Conservation (phyloP, 1,140 invertebrate species). For the Drepana arcuata region DNA sequence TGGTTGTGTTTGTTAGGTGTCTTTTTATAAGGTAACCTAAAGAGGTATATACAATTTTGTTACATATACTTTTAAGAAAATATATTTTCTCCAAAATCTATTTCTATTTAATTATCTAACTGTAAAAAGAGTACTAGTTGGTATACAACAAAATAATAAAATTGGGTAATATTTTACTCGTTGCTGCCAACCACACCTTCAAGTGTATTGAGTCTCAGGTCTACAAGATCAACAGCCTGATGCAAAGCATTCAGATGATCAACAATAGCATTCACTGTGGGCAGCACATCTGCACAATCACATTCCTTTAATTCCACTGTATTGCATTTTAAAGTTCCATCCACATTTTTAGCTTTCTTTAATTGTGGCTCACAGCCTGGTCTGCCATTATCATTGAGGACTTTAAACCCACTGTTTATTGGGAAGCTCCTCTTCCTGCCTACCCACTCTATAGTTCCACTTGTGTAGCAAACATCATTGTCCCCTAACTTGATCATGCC, state of each 20-base stretch:
- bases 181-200: conserved; percentile 40
- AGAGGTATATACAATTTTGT: too few relatives aligned
- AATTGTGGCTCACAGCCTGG: conserved; percentile 20
- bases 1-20: too few relatives aligned
- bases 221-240: conserved; percentile 61
- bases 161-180: conserved; percentile 13
- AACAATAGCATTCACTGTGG: conserved; percentile 64
- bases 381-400: conserved; percentile 23
- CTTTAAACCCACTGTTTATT: conserved; percentile 59
- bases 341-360: conserved; percentile 34
- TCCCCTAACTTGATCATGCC: conserved; percentile 57
- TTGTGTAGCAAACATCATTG: conserved; percentile 60
- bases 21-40: too few relatives aligned
- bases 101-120: too few relatives aligned
- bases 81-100: too few relatives aligned
- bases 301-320: conserved; percentile 33
- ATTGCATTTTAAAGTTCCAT: conserved; percentile 21
- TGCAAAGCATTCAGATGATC: conserved; percentile 64
- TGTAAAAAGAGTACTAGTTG: too few relatives aligned
- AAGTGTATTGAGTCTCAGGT: conserved; percentile 55
- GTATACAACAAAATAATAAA: too few relatives aligned
- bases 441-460: conserved; percentile 62
- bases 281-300: conserved; percentile 61
- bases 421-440: conserved; percentile 56
- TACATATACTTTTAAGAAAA: too few relatives aligned